Evolutionary conservation across 2,797 vertebrate genomes (phyloP).

Genomic region (Acipenser oxyrinchus): DNA sequence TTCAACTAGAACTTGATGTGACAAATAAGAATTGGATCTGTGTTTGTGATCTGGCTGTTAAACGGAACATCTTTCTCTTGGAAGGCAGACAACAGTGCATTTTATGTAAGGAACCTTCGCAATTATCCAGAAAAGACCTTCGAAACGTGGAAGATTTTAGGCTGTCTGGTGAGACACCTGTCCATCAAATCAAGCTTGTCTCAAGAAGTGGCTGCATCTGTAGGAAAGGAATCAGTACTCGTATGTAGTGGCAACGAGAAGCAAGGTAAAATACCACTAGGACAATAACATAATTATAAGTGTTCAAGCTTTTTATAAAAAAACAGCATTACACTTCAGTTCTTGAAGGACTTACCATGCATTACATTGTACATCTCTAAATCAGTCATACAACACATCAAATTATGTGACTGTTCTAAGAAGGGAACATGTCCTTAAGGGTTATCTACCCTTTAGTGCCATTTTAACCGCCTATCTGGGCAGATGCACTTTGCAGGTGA

Average conservation of each 20-base stretch:
- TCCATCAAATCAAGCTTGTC: conserved; percentile 25
- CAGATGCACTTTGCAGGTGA: too few species aligned
- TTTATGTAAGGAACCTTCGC: conserved; percentile 48
- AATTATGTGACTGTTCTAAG: too few species aligned
- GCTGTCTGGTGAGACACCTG: conserved; percentile 42
- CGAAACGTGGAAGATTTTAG: conserved; percentile 49
- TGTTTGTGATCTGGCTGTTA: conserved; percentile 49
- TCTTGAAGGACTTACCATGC: too few species aligned
- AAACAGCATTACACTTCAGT: too few species aligned
- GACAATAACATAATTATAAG: too few species aligned
- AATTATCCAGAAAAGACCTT: conserved; percentile 43
- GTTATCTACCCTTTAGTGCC: too few species aligned
- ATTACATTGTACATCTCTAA: too few species aligned
- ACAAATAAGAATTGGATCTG: conserved; percentile 61
- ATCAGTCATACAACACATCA: too few species aligned
- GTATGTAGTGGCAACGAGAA: conserved; percentile 34
- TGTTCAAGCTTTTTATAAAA: too few species aligned
- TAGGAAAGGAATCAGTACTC: conserved; percentile 47
- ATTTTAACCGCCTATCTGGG: too few species aligned
- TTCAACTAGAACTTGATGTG: conserved; percentile 51
- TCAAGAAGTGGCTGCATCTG: conserved; percentile 41
- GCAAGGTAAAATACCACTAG: conserved; percentile 42
- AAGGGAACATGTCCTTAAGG: too few species aligned
- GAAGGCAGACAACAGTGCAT: conserved; percentile 24
- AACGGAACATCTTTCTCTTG: conserved; percentile 26